phyloP scores from a whole-genome alignment of 2,888 invertebrate species.

The Frankliniella intonsa region DNA sequence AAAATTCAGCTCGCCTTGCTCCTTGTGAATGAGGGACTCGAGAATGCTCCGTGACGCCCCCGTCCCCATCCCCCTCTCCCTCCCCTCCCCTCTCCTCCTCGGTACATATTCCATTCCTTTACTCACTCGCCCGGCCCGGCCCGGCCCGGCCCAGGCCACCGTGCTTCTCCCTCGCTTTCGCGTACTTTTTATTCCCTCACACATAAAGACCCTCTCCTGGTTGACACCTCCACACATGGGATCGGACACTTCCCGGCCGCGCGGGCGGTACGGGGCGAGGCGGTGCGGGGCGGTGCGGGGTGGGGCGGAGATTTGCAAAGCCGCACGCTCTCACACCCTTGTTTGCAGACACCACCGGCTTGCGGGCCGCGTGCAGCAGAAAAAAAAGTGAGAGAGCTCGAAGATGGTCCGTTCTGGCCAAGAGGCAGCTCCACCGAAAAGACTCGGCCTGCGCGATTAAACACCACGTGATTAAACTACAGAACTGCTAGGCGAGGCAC shows the following conservation, averaged over 20 bases:
- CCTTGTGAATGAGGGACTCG: background rate
- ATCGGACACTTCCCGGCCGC: slow-evolving; percentile 21
- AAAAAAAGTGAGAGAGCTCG: too few relatives aligned
- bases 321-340: background rate
- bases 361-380: background rate
- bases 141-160: background rate
- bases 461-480: too few relatives aligned
- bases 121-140: background rate
- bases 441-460: too few relatives aligned
- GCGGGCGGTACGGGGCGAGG: background rate
- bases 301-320: background rate
- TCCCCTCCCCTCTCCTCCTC: background rate
- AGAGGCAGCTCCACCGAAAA: too few relatives aligned
- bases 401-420: too few relatives aligned
- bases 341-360: background rate
- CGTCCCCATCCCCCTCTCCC: background rate
- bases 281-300: background rate
- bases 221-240: slow-evolving; percentile 26
- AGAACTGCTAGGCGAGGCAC: too few relatives aligned
- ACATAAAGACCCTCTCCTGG: slow-evolving; percentile 20
- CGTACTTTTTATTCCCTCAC: slow-evolving; percentile 20
- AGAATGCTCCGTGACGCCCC: background rate
- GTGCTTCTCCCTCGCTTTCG: background rate
- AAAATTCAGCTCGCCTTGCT: background rate
- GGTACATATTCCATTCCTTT: background rate